Percentiles rank a stretch among this genome's conserved stretches.
Evolutionary conservation across 53 echinoderm and acorn worm genomes (phyloP).

Genomic region (Mesocentrotus franciscanus): DNA sequence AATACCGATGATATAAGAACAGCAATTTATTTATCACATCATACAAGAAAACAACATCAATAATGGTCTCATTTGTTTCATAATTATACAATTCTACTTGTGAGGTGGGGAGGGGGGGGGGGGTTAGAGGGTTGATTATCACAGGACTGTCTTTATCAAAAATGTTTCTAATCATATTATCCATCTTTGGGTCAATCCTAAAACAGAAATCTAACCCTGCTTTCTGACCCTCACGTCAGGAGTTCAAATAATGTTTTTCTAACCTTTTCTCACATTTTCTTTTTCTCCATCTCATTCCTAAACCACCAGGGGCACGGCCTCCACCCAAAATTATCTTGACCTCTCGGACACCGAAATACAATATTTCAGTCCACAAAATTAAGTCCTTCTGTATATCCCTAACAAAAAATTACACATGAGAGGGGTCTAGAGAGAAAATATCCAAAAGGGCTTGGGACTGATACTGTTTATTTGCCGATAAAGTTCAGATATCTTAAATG

Average conservation of each 20-base stretch:
- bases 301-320: slow-evolving; percentile 31
- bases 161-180: slow-evolving; percentile 7
- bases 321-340: slow-evolving; percentile 54
- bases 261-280: slow-evolving; percentile 59
- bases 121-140: no score
- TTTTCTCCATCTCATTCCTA: neutral
- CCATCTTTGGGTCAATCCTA: slow-evolving; percentile 20
- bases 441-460: slow-evolving; percentile 26
- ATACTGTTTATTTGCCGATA: slow-evolving; percentile 63
- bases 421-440: slow-evolving; percentile 11
- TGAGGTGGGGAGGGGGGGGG: no score
- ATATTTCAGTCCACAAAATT: slow-evolving; percentile 40
- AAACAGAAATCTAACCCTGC: neutral
- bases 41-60: no score
- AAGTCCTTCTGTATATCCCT: neutral
- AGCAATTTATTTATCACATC: no score
- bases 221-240: slow-evolving; percentile 21
- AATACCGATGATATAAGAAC: no score
- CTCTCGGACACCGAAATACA: slow-evolving; percentile 18
- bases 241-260: slow-evolving; percentile 58
- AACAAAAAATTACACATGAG: neutral
- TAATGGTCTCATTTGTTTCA: neutral
- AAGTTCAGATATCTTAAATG: slow-evolving; percentile 31
- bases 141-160: neutral
- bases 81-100: neutral